Evolutionary conservation across 2,888 invertebrate species (phyloP), one percentile per base, ranked within the genome.

Genomic region (Drosophila sordidula): DNA sequence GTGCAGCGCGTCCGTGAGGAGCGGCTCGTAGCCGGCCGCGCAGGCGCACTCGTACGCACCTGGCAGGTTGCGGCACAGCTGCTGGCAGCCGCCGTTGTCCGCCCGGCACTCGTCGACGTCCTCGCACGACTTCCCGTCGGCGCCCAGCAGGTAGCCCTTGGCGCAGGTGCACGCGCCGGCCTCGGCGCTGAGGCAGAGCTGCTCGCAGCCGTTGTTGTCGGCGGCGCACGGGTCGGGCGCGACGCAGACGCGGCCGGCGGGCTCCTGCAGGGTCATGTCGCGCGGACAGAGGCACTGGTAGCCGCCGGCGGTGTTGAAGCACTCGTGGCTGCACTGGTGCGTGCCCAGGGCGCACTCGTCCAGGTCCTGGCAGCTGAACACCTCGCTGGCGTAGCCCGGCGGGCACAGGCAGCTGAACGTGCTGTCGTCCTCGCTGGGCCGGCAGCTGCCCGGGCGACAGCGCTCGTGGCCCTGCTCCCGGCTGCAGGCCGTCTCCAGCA

Each of bases 191-290:
- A 90, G 84, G 61, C 96, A 96, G 18, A 93, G 92, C 62, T 95
- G 95, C 4, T 94, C 93, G 87, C 95, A 96, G 0, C 94, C 95
- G 69, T 95, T 94, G 57, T 93, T 93, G 55, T 87, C 78, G 0
- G 90, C 78, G 8, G 90, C 90, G 75, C 95, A 96, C 56, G 90
- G 90, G 90, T 95, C 93, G 12, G 93, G 85, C 22, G 91, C 90
- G 9, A 92, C 77, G 68, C 94, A 94, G 1, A 88, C 92, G 59
- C 83, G 89, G 1, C 90, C 93, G 0, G 90, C 86, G 6, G 90
- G 57, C 54, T 82, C 90, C n/a, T 94, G 84, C 18, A 51, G 72
- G 1, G 67, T 39, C 90, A 90, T 92, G 1, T 92, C 92, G 1
- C 85, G 75, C 0, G 93, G 93, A 74, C 94, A 95, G 8, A 87